Percentiles rank a stretch among this genome's conserved stretches.
These are phyloP conservation scores for Mus caroli DNA, from an alignment of 2,797 vertebrate genomes.

Conservation along the genomic window DNA sequence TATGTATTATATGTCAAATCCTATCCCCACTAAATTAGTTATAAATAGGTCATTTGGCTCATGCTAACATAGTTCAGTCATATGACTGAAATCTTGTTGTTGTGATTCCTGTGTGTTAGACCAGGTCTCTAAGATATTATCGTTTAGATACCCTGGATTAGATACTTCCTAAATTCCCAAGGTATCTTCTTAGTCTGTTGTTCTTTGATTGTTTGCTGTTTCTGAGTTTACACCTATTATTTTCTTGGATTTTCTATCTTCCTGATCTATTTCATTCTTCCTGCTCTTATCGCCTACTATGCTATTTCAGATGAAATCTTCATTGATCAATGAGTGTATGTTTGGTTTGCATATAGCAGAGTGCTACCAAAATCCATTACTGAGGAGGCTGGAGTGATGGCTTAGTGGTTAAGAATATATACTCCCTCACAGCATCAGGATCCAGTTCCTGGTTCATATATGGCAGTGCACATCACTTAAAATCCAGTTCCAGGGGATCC, in stretches of 20 bases:
- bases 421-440: background rate
- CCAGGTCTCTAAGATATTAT: background rate
- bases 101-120: background rate
- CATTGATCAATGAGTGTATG: background rate
- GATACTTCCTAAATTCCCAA: background rate
- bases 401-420: background rate
- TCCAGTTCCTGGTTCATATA: too few species aligned
- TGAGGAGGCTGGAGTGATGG: background rate
- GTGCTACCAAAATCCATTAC: background rate
- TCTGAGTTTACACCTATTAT: constrained; percentile 7
- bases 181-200: background rate
- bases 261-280: background rate
- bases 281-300: constrained; percentile 11
- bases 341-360: background rate
- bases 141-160: background rate
- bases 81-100: background rate
- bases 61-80: background rate
- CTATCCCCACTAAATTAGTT: background rate
- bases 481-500: background rate
- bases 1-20: background rate
- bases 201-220: background rate
- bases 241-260: background rate
- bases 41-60: background rate
- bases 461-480: background rate
- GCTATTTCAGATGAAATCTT: constrained; percentile 17